phyloP scores from a whole-genome alignment of 2,888 invertebrate genomes.

The Microdon myrmicae region DNA sequence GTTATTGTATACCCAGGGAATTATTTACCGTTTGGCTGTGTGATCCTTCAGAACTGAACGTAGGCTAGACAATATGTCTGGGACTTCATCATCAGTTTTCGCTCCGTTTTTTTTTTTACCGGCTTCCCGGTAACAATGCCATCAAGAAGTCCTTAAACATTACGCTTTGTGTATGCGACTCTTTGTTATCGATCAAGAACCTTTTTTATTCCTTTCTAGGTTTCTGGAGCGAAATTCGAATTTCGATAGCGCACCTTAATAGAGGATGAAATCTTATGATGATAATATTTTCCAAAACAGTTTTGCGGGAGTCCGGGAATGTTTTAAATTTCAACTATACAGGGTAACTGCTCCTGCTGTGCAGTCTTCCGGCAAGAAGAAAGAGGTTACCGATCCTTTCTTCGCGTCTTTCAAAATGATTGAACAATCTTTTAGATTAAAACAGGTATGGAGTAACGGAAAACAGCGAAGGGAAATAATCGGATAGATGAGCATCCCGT shows the following conservation, averaged over 20 bases:
- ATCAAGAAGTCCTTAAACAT: constrained; percentile 46
- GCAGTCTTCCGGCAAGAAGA: constrained; percentile 15
- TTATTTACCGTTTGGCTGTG: constrained; percentile 25
- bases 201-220: constrained; percentile 48
- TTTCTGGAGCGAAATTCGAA: constrained; percentile 51
- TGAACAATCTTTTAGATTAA: constrained; percentile 47
- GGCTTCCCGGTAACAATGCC: constrained; percentile 1
- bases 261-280: constrained; percentile 12
- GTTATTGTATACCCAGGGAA: too few relatives aligned
- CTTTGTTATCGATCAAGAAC: constrained; percentile 51
- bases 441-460: constrained; percentile 35
- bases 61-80: constrained; percentile 50
- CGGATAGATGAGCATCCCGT: constrained; percentile 37
- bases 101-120: constrained; percentile 7
- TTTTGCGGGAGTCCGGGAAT: constrained; percentile 48
- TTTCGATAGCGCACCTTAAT: constrained; percentile 39
- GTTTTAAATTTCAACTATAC: constrained; percentile 41
- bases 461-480: too few relatives aligned
- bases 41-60: constrained; percentile 22
- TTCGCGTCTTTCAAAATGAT: constrained; percentile 44
- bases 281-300: constrained; percentile 44
- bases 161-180: constrained; percentile 15
- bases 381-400: constrained; percentile 18
- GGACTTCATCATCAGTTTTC: constrained; percentile 29
- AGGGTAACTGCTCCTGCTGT: constrained; percentile 33